Evolutionary conservation across 2,888 invertebrate species (phyloP), one percentile per base, ranked within the genome.

Genomic region (Scaptomyza cyrtandrae): DNA sequence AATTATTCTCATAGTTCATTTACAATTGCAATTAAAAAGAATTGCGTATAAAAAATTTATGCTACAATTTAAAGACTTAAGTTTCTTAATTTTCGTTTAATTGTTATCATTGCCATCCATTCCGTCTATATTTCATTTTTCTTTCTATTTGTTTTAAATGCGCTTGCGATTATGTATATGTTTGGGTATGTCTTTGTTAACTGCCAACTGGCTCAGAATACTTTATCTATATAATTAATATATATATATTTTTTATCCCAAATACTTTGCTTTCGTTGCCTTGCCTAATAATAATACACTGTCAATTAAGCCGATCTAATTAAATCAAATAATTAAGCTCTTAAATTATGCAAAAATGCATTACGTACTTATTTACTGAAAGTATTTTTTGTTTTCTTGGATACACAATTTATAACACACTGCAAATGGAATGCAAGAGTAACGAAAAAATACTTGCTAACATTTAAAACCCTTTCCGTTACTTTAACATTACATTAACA

Each of bases 1-100:
- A 1, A 19, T 67, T 52, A 11, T 60, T 24, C 52, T 71, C 59
- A 68, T 81, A 68, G 56, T 79, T 84, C 44, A 53, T 64, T 78
- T 87, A 86, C 82, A 82, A 68, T 70, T 88, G 77, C 85, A 83
- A 83, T 86, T 33, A 37, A 41, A 41, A 86, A 83, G 79, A 82
- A 74, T 82, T 89, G 70, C 84, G 71, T 86, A 88, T 89, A 79
- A 86, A 86, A 88, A 87, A 87, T 83, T 71, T 86, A 88, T 82
- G 61, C 88, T 88, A 88, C 70, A 16, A 48, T 75, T 68, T 58
- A 60, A 86, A 88, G 75, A 88, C 72, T 72, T 80, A 68, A 72
- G 61, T 86, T 88, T 77, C 66, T 83, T 77, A 62, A 37, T 54
- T 10, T 81, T 64, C 48, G 56, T 71, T 72, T 64, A 78, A 80